These are phyloP conservation scores for Saguinus oedipus DNA, from an alignment of 2,797 vertebrate species.

Conservation along the genomic window DNA sequence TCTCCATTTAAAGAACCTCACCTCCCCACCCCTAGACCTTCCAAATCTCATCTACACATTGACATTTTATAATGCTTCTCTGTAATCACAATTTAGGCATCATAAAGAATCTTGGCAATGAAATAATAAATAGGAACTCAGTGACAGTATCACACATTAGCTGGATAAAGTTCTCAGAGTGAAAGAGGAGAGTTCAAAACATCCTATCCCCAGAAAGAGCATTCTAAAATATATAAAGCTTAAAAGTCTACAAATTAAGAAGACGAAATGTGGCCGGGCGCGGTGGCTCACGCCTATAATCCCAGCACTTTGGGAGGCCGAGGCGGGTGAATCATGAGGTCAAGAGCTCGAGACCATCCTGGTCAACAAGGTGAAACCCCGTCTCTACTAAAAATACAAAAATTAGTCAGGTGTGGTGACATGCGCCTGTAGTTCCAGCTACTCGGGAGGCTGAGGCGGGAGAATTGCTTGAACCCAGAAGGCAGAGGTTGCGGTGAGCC, in stretches of 20 bases:
- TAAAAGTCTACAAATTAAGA: neutral
- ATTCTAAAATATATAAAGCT: neutral
- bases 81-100: slow-evolving; percentile 57
- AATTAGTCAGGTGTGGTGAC: too few species aligned
- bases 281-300: too few species aligned
- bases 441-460: too few species aligned
- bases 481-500: too few species aligned
- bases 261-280: neutral
- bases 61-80: slow-evolving; percentile 57
- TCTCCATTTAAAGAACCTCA: slow-evolving; percentile 70
- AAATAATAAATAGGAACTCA: slow-evolving; percentile 51
- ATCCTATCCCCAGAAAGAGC: neutral
- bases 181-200: neutral
- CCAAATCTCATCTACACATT: neutral
- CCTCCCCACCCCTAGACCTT: slow-evolving; percentile 15
- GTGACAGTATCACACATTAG: neutral
- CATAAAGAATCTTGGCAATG: slow-evolving; percentile 58
- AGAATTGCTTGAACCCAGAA: too few species aligned
- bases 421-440: fast-evolving
- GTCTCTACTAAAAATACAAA: too few species aligned
- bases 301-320: too few species aligned
- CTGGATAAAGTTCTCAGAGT: neutral
- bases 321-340: too few species aligned
- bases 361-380: too few species aligned
- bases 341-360: too few species aligned